Base-by-base conservation (phyloP, 1,140 invertebrate genomes). In the Nylanderia fulva region DNA sequence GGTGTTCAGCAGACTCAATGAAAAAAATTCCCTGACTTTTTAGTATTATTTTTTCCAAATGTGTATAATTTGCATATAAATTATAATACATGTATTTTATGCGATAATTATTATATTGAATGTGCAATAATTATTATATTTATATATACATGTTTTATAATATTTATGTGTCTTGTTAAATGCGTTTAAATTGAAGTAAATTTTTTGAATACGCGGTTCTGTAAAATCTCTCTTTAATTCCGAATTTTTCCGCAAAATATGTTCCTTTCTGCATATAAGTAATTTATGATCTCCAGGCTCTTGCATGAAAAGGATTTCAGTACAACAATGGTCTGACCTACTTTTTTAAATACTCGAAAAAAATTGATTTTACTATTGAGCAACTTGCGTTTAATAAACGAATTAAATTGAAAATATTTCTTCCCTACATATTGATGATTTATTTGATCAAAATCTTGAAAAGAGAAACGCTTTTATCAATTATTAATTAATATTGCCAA, bases 341-440 rank as follows among this genome's bases (percentile, higher is more conserved):
- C 18, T 72, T 72, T 33, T 36, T 72, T 0, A 56, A 56, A 71
- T 21, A 21, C 54, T 56, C 24, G 21, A 56, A 27, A 72, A n/a
- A 72, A 72, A 72, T 54, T 56, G 21, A 72, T 56, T 13, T 21
- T 36, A 18, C n/a, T 24, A 54, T 74, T 3, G n/a, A 72, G 8
- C 33, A 71, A 71, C 27, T 71, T 71, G 29, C 29, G 21, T 48
- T n/a, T 69, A 69, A 52, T 52, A 52, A 71, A 33, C 18, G 7
- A 52, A 27, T 15, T 13, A 69, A 29, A 71, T 33, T 33, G 29
- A n/a, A 52, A 71, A 33, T 2, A 13, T 29, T 45, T 48, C 42
- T 27, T 27, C 24, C n/a, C n/a, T n/a, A 27, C 18, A 5, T 11
- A 4, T 33, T 13, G 8, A 33, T 33, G 18, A 33, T 69, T 52